Evolutionary conservation across 2,797 vertebrate genomes (phyloP).

Genomic region (Eurystomus glaucurus): DNA sequence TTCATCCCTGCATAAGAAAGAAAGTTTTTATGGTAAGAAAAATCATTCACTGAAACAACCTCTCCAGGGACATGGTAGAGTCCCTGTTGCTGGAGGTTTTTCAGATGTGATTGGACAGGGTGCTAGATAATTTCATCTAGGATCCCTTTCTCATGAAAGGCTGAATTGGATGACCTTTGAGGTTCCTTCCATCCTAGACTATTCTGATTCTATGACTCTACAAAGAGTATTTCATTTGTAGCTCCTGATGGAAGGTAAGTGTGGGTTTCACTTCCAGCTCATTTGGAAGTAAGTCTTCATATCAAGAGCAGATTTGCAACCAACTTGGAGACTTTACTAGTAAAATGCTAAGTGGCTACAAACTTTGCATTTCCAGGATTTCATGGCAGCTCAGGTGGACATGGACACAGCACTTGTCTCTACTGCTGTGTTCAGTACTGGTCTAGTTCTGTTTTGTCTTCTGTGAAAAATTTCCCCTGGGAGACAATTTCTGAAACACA

Average conservation of each 20-base stretch:
- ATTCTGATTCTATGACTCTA: not conserved
- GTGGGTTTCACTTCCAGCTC: not conserved
- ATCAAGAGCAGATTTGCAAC: not conserved
- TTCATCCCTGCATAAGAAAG: not conserved
- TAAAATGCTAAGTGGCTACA: not conserved
- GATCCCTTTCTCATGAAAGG: not conserved
- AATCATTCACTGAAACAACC: not conserved
- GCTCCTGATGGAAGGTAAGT: not conserved
- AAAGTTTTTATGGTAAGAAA: not conserved
- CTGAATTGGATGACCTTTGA: not conserved
- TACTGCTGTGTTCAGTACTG: not conserved
- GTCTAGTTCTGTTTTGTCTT: not conserved
- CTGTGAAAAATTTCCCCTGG: not conserved
- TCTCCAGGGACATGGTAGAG: not conserved
- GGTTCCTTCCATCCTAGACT: not conserved
- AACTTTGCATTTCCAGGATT: not conserved
- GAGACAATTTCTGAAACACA: not conserved
- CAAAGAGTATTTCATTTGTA: not conserved
- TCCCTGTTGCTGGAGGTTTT: not conserved
- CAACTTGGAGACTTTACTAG: not conserved
- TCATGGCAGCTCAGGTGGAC: not conserved
- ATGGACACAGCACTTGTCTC: not conserved
- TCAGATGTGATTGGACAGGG: not conserved
- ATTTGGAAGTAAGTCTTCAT: not conserved
- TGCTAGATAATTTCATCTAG: not conserved